phyloP scores from a whole-genome alignment of 2,797 vertebrate genomes.

The Anguilla megastoma region DNA sequence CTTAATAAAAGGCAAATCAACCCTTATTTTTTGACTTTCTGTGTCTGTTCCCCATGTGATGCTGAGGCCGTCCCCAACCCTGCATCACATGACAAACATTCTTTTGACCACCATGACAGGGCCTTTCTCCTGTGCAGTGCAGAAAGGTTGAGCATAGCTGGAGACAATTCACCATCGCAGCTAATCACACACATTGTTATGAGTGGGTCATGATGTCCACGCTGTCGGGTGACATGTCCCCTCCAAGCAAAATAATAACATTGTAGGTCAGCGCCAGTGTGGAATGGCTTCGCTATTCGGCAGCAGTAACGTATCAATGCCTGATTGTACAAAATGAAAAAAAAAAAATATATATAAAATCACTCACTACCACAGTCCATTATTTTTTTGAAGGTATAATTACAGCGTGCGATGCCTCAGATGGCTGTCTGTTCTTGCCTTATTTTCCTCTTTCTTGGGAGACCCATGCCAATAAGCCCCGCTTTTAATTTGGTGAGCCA shows the following conservation, averaged over 20 bases:
- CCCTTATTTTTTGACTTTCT: no score
- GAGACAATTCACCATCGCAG: background rate
- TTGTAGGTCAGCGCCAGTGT: background rate
- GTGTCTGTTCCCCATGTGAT: no score
- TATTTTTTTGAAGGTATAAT: background rate
- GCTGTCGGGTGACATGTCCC: background rate
- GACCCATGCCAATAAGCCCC: slow-evolving; percentile 2
- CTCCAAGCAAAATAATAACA: background rate
- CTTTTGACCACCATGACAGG: background rate
- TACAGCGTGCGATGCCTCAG: slow-evolving; percentile 4
- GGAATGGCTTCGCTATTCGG: background rate
- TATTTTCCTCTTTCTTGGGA: background rate
- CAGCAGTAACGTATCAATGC: background rate
- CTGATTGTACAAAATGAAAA: background rate
- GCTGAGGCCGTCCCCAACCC: no score
- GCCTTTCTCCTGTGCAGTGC: background rate
- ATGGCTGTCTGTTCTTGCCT: slow-evolving; percentile 12
- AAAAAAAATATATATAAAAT: background rate
- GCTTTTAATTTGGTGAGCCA: slow-evolving; percentile 29
- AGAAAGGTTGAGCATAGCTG: background rate
- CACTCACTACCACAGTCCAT: background rate
- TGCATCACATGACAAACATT: background rate
- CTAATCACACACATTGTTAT: background rate
- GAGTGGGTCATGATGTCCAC: background rate
- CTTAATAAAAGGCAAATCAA: no score